These are phyloP conservation scores for Drosophila emarginata DNA, from an alignment of 2,888 invertebrate genomes.

Conservation along the genomic window DNA sequence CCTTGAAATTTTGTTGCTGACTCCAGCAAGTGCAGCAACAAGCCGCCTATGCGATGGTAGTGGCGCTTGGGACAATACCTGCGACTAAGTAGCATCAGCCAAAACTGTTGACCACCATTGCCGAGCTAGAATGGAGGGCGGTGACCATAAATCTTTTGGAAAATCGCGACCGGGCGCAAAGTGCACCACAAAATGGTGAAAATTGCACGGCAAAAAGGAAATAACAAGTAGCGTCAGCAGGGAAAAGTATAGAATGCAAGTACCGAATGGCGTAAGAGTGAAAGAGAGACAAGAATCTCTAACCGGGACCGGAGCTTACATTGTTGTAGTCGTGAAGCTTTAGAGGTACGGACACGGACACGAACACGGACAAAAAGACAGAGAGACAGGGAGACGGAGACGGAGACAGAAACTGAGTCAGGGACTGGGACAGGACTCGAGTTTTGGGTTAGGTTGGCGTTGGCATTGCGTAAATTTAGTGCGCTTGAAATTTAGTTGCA, in stretches of 20 bases:
- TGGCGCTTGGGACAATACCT: conserved; percentile 34
- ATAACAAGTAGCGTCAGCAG: conserved; percentile 49
- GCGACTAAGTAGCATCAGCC: conserved; percentile 46
- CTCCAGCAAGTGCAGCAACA: conserved; percentile 48
- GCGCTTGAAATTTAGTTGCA: conserved; percentile 75
- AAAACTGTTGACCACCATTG: conserved; percentile 39
- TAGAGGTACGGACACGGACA: conserved; percentile 12
- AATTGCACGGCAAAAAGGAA: conserved; percentile 67
- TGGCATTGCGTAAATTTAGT: conserved; percentile 69
- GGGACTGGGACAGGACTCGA: conserved; percentile 32
- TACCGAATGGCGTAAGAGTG: not conserved
- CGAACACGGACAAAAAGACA: not conserved
- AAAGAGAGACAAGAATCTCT: conserved; percentile 53
- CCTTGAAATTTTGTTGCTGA: conserved; percentile 50
- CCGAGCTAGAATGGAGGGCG: conserved; percentile 46
- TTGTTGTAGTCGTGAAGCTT: conserved; percentile 22
- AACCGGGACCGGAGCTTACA: conserved; percentile 44
- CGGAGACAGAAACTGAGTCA: too few species aligned
- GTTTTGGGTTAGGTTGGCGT: conserved; percentile 28
- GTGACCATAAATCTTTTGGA: conserved; percentile 76
- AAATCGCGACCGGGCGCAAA: conserved; percentile 71
- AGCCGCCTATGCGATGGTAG: not conserved
- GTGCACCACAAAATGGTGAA: conserved; percentile 71
- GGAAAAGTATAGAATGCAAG: conserved; percentile 26
- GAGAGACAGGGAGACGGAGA: not conserved